These are phyloP conservation scores for Apis dorsata DNA, from an alignment of 1,140 invertebrate genomes.

Conservation along the genomic window DNA sequence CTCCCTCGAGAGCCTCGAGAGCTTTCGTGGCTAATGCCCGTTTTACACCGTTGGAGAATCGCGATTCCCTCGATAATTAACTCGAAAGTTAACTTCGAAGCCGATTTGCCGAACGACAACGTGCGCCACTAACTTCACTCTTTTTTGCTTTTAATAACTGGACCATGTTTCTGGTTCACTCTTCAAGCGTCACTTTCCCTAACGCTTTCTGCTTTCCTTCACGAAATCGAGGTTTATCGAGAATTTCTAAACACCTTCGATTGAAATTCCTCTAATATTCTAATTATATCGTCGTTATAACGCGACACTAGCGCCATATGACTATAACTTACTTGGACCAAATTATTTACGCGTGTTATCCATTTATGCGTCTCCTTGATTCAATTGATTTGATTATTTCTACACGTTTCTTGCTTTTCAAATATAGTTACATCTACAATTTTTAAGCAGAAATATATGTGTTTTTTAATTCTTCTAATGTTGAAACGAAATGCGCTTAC, in stretches of 20 bases:
- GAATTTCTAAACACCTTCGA: background rate
- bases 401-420: too few relatives aligned
- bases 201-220: conserved; percentile 18
- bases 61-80: background rate
- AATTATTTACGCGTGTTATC: too few relatives aligned
- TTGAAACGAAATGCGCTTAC: too few relatives aligned
- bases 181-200: background rate
- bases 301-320: background rate
- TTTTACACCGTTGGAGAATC: background rate
- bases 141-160: background rate
- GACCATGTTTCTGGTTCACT: background rate
- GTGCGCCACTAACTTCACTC: background rate
- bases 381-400: too few relatives aligned
- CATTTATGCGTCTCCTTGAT: too few relatives aligned
- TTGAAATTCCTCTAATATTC: background rate
- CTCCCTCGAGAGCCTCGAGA: background rate
- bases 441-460: too few relatives aligned
- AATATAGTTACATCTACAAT: too few relatives aligned
- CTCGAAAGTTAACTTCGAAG: conserved; percentile 1
- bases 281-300: background rate
- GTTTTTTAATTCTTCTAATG: too few relatives aligned
- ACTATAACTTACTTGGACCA: too few relatives aligned
- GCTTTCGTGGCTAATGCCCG: background rate
- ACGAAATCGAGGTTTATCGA: background rate
- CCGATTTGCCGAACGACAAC: conserved; percentile 13